Evolutionary conservation across 2,888 invertebrate species (phyloP).

Genomic region (Spicauda simplicius): DNA sequence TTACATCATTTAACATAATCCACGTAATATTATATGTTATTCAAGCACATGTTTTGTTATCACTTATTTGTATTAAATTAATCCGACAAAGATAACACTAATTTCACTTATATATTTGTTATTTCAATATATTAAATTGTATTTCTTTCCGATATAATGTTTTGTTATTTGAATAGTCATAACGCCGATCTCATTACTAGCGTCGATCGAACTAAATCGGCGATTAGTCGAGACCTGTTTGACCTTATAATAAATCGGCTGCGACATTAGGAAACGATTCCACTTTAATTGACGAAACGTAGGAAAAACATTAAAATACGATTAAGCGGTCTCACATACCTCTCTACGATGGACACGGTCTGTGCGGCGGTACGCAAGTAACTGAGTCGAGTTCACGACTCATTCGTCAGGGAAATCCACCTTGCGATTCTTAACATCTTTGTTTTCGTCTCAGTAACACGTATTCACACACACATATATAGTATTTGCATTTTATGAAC

Average conservation of each 20-base stretch:
- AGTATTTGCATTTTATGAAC: conserved; percentile 33
- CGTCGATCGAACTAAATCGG: conserved; percentile 15
- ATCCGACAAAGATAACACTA: background rate
- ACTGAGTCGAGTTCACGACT: conserved; percentile 52
- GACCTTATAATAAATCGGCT: conserved; percentile 38
- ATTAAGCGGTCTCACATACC: conserved; percentile 63
- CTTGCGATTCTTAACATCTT: conserved; percentile 54
- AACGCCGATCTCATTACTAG: conserved; percentile 41
- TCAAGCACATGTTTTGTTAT: background rate
- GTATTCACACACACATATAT: conserved; percentile 37
- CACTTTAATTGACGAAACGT: conserved; percentile 40
- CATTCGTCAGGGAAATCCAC: conserved; percentile 55
- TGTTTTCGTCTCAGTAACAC: conserved; percentile 48
- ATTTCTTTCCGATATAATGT: background rate
- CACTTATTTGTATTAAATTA: background rate
- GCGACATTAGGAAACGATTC: conserved; percentile 36
- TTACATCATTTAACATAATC: background rate
- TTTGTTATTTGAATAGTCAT: background rate
- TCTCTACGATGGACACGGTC: conserved; percentile 54
- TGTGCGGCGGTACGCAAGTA: conserved; percentile 57
- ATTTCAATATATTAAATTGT: background rate
- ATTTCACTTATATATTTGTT: background rate
- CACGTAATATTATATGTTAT: background rate
- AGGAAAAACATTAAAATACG: conserved; percentile 56
- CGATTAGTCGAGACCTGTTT: conserved; percentile 21